phyloP scores from a whole-genome alignment of 2,113 vertebrate genomes.

The Paratilapia polleni region DNA sequence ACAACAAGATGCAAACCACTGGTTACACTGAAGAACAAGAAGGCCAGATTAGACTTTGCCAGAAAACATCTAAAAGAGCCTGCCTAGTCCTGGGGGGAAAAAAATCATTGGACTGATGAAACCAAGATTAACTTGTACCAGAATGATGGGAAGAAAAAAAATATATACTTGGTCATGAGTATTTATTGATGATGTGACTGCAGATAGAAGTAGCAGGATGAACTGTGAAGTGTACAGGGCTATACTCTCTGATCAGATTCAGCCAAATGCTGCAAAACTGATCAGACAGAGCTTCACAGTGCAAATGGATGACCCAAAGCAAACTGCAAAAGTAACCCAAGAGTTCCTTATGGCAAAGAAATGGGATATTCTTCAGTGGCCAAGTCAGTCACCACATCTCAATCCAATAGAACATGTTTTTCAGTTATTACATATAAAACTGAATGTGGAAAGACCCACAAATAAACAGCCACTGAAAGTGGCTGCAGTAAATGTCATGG shows the following conservation, averaged over 20 bases:
- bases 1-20: neutral
- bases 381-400: no score
- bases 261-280: neutral
- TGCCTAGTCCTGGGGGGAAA: neutral
- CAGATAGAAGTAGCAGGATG: no score
- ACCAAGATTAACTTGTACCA: neutral
- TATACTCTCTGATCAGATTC: neutral
- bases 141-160: neutral
- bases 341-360: neutral
- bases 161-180: neutral
- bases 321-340: no score
- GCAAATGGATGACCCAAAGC: neutral
- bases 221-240: neutral
- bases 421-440: no score
- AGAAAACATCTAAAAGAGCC: neutral
- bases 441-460: no score
- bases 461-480: no score
- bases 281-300: neutral
- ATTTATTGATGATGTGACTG: neutral
- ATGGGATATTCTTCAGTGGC: neutral
- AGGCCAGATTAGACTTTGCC: neutral
- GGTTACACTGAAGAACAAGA: no score
- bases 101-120: neutral
- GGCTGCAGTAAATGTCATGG: no score
- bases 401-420: no score